phyloP scores from a whole-genome alignment of 2,888 invertebrate species.

The Cheiracanthium punctorium region DNA sequence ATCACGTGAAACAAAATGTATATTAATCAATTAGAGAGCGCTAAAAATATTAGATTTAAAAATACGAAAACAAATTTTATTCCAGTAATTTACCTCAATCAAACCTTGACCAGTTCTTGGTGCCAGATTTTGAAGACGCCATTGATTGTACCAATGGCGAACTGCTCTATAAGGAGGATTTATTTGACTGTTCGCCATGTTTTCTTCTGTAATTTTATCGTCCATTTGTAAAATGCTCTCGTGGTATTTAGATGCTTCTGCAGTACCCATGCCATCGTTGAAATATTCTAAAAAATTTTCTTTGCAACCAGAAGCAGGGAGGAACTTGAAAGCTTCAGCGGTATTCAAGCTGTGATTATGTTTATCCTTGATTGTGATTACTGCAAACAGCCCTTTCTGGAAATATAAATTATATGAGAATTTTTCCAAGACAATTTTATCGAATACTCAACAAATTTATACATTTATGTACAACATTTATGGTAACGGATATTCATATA shows the following conservation, averaged over 20 bases:
- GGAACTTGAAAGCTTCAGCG: background rate
- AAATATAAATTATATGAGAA: background rate
- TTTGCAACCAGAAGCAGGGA: background rate
- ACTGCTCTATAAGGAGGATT: constrained; percentile 31
- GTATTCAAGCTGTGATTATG: background rate
- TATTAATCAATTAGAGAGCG: background rate
- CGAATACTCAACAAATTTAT: too few relatives aligned
- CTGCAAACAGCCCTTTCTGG: background rate
- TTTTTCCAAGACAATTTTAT: too few relatives aligned
- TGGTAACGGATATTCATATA: too few relatives aligned
- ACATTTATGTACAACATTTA: too few relatives aligned
- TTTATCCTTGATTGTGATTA: background rate
- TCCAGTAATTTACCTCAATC: background rate
- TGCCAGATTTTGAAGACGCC: constrained; percentile 5
- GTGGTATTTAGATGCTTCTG: constrained; percentile 29
- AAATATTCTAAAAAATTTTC: constrained; percentile 24
- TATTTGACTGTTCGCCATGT: constrained; percentile 6
- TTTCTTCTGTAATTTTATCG: constrained; percentile 1
- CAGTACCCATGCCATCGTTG: constrained; percentile 11
- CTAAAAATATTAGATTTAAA: background rate
- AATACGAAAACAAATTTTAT: background rate
- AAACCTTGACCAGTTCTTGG: background rate
- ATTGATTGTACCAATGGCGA: constrained; percentile 21
- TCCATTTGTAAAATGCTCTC: background rate
- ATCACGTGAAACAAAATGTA: background rate